Percentiles rank a stretch among this genome's conserved stretches.
Conservation (phyloP, 2,888 invertebrate genomes). For the Lucinisca nassula region DNA sequence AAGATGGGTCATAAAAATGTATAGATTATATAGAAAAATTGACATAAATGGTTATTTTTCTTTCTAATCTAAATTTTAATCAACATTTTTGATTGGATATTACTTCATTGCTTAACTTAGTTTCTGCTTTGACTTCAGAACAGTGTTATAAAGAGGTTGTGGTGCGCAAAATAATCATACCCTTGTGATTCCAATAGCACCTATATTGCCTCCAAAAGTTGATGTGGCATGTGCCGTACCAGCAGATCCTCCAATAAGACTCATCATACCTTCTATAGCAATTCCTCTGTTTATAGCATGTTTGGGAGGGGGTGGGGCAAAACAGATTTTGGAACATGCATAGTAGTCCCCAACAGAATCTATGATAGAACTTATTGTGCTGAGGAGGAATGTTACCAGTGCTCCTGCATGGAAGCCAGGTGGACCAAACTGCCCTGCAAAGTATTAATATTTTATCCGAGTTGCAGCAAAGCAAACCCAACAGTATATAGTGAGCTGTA, state of each 20-base stretch:
- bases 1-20: too few relatives aligned
- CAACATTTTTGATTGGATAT: too few relatives aligned
- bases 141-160: too few relatives aligned
- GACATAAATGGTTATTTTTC: too few relatives aligned
- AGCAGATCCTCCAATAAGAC: conserved; percentile 93
- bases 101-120: too few relatives aligned
- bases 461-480: too few relatives aligned
- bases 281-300: conserved; percentile 93
- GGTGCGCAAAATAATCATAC: conserved; percentile 87
- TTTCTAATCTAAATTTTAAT: too few relatives aligned
- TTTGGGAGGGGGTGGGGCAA: conserved; percentile 93
- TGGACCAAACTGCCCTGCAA: conserved; percentile 76
- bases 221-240: conserved; percentile 95
- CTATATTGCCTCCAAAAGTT: conserved; percentile 96
- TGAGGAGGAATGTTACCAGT: conserved; percentile 74
- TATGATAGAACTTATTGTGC: conserved; percentile 73
- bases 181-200: conserved; percentile 95
- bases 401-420: conserved; percentile 69
- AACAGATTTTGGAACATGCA: conserved; percentile 92
- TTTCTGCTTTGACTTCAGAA: too few relatives aligned
- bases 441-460: too few relatives aligned
- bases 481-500: too few relatives aligned
- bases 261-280: conserved; percentile 93
- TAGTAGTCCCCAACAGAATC: conserved; percentile 93
- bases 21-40: too few relatives aligned